Base-by-base conservation (phyloP, 2,797 vertebrate species). In the Protosalanx chinensis region DNA sequence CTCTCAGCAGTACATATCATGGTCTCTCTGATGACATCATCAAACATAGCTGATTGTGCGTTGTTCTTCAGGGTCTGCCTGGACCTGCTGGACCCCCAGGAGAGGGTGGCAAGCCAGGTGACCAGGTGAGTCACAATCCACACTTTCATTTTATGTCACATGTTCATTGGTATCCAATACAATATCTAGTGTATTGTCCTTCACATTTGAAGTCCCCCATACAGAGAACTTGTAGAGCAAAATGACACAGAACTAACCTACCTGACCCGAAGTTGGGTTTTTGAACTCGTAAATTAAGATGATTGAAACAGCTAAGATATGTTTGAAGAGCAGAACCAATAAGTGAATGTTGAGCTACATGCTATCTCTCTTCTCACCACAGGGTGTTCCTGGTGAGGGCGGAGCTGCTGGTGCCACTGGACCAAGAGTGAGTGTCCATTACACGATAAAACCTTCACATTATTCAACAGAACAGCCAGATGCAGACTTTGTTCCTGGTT, bases 301-400 rank as follows among this genome's bases (percentile, higher is more conserved):
- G 16, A 53, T 16, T n/a, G 18, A 16, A 53, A 18, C 51, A 10
- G 13, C 51, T 53, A 53, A 53, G 37, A 4, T 53, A 6, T 53
- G 15, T 53, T 53, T 53, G 1, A 53, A 53, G 18, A 53, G 6
- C 51, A 53, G 15, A 53, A 53, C 1, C 6, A 16, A 41, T 41
- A 16, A 53, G 51, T 16, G 51, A 16, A 53, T 53, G 51, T 18
- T 53, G 3, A 53, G 51, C 51, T 53, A 53, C 51, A 53, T 53
- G 18, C 51, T 53, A 16, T n/a, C 53, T 57, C 6, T 72, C 41
- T 80, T 71, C 62, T 79, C 27, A 35, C n/a, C 67, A 1, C 80
- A 98, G 97, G 97, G 97, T 75, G 87, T 98, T 90, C 90, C 97
- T 0, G 98, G 98, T 88, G 97, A 99, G 87, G 96, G 80, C 0